phyloP scores from a whole-genome alignment of 2,888 invertebrate genomes.

The Morpho helenor region DNA sequence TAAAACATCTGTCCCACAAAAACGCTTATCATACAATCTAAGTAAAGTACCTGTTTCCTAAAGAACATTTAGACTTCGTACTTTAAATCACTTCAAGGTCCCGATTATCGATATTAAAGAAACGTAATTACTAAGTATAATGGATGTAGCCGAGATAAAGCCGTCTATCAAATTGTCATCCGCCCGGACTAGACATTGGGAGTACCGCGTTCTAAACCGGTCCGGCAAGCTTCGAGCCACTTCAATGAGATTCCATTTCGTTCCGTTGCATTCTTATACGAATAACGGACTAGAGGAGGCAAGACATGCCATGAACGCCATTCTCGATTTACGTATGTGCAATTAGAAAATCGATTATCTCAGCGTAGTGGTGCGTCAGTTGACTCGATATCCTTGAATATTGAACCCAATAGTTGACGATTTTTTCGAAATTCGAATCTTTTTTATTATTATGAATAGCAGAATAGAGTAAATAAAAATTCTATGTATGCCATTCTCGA shows the following conservation, averaged over 20 bases:
- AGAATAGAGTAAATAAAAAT: conserved; percentile 12
- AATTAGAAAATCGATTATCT: conserved; percentile 21
- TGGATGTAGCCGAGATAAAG: conserved; percentile 33
- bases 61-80: conserved; percentile 8
- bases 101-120: conserved; percentile 25
- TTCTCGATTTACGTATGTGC: conserved; percentile 29
- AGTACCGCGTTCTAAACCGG: conserved; percentile 62
- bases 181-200: conserved; percentile 50
- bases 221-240: conserved; percentile 57
- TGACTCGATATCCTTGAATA: no score
- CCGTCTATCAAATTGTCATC: conserved; percentile 69
- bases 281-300: conserved; percentile 65
- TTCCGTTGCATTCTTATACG: conserved; percentile 73
- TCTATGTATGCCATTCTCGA: conserved; percentile 39
- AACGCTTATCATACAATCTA: no score
- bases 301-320: conserved; percentile 45
- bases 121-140: conserved; percentile 24
- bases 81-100: conserved; percentile 1
- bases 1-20: no score
- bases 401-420: no score
- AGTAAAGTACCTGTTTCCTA: no score
- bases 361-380: no score
- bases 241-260: conserved; percentile 78
- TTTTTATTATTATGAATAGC: conserved; percentile 12
- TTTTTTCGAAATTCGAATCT: no score